Evolutionary conservation across 2,888 invertebrate species (phyloP), one percentile per base, ranked within the genome.

Genomic region (Dorcus parallelipipedus): DNA sequence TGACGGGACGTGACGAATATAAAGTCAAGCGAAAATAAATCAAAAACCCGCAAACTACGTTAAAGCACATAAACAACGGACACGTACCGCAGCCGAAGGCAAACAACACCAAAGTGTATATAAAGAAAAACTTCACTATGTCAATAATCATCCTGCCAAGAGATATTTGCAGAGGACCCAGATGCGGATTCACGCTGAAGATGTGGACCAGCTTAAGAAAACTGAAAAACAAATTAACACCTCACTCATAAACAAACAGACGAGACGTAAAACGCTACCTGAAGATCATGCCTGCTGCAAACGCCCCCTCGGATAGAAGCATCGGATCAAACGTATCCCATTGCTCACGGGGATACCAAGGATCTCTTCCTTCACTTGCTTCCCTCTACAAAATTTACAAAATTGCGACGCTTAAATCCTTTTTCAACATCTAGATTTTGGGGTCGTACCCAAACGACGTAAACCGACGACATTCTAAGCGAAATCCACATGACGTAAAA

Each of bases 291-390:
- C 94, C 97, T 0, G 96, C 96, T 0, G 97, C 96, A 76, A 97
- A 97, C 43, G 97, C 91, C 50, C 95, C 92, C 79, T 95, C 95
- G 0, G 94, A 92, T 9, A 97, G 83, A 17, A 97, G 80, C 88
- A 96, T 95, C 0, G 97, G 97, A 79, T 97, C 97, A 76, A 91
- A 97, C 0, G 93, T 90, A 76, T 95, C 91, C 97, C 97, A 97
- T 62, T 90, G 83, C 71, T 94, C 93, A 39, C 96, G 83, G 0
- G 93, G 92, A 72, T 91, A 91, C 86, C 91, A 92, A 0, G 93
- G 91, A 78, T 92, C 86, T 33, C 86, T 79, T 1, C 89, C 90
- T 10, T 77, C 81, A 76, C 83, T 83, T 66, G 84, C 83, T 77
- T 91, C 92, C 82, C 90, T 90, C 75, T 59, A 71, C 66, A 66